phyloP scores from a whole-genome alignment of 2,888 invertebrate genomes.

The Drosophila fulvimacula region DNA sequence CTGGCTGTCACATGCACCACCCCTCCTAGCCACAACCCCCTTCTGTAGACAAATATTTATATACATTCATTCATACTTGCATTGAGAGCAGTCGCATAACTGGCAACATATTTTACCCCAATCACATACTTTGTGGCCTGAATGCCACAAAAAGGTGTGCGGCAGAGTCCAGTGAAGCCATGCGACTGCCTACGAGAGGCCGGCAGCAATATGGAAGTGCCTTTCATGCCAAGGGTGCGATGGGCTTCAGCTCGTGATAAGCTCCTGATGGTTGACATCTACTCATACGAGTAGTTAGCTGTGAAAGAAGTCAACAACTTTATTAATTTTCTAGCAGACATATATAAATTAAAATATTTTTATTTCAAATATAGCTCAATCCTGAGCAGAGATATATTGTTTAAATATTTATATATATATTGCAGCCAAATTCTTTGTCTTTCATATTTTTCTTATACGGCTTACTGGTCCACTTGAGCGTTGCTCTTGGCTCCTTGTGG shows the following conservation, averaged over 20 bases:
- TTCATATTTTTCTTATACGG: slow-evolving; percentile 21
- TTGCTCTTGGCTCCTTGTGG: slow-evolving; percentile 10
- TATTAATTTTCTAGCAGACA: neutral
- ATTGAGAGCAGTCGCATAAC: slow-evolving; percentile 45
- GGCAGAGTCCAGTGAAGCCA: neutral
- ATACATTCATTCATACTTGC: slow-evolving; percentile 7
- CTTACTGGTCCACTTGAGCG: slow-evolving; percentile 13
- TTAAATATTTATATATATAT: neutral
- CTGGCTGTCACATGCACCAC: slow-evolving; percentile 5
- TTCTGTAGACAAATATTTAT: slow-evolving; percentile 8
- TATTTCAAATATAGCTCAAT: too few species aligned
- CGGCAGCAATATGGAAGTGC: neutral
- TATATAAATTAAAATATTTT: neutral
- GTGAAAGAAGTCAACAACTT: neutral
- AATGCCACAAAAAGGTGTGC: slow-evolving; percentile 38
- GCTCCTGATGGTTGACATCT: neutral
- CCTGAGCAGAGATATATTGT: neutral
- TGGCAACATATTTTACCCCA: slow-evolving; percentile 48
- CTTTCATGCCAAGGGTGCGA: neutral
- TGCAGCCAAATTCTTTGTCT: neutral
- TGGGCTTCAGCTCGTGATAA: neutral
- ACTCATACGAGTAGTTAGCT: neutral
- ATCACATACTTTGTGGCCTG: slow-evolving; percentile 58
- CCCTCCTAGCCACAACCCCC: neutral
- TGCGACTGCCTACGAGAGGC: slow-evolving; percentile 3